Evolutionary conservation across 2,888 invertebrate genomes (phyloP), one percentile per base, ranked within the genome.

Genomic region (Cheilosia scutellata): DNA sequence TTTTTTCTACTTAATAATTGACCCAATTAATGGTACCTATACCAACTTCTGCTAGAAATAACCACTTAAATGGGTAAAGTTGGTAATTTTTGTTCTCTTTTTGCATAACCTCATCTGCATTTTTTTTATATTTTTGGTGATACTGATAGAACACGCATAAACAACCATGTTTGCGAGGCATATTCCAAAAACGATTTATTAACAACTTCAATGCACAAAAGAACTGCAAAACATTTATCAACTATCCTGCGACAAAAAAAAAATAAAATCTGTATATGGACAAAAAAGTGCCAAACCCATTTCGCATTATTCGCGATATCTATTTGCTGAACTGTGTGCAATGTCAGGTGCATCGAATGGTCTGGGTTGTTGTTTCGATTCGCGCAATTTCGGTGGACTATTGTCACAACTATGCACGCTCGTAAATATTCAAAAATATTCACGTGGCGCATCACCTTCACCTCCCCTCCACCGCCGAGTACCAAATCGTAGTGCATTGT

Each of bases 391-490:
- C 25, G 7, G 42, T 29, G 49, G 66, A 72, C 62, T 71, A 49
- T 40, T 11, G 16, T 6, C n/a, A 33, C 42, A 42, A 5, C 11
- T 40, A 58, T 49, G 37, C 29, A 13, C n/a, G 11, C 42, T 70
- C 70, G 60, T 77, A 70, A 77, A 70, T 70, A 77, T 70, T 31
- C 37, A 44, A 77, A 70, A 47, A 53, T 20, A 68, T 55, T 70
- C 68, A 53, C 33, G 31, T 53, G 7, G 42, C 16, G 31, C 33
- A 37, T 62, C 42, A 47, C 51, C 51, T 11, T n/a, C n/a, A n/a
- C n/a, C n/a, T n/a, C n/a, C n/a, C n/a, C 20, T 31, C 9, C 16
- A 29, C 2, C 13, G 37, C 1, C 13, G 37, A 37, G 11, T 11
- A 31, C 62, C 72, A 53, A 42, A 42, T 47, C 5, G 20, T 16